Percentiles rank a stretch among this genome's conserved stretches.
Conservation (phyloP, 2,113 vertebrate genomes). For the Phaetusa simplex region DNA sequence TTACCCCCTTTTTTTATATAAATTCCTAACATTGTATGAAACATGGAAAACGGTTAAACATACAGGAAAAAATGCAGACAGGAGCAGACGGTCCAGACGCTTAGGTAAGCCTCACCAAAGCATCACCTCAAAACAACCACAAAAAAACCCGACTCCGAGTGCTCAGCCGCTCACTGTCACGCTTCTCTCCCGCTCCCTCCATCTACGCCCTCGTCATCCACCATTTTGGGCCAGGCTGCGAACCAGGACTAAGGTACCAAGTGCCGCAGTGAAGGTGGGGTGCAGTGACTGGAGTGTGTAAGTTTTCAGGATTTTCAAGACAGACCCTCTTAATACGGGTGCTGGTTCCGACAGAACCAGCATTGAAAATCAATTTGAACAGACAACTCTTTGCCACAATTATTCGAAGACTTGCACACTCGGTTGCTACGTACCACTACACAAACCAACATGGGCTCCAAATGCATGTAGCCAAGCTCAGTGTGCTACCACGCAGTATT, state of each 20-base stretch:
- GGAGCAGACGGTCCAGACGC: background rate
- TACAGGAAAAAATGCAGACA: background rate
- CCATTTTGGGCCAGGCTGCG: background rate
- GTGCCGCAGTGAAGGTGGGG: background rate
- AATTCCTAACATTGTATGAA: background rate
- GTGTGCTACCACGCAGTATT: background rate
- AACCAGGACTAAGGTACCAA: background rate
- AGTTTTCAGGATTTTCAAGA: background rate
- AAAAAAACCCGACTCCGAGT: too few species aligned
- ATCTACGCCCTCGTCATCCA: accelerated
- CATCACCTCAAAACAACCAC: background rate
- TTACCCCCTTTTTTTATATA: too few species aligned
- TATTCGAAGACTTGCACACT: background rate
- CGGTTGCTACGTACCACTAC: accelerated
- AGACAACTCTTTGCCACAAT: accelerated
- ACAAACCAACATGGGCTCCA: background rate
- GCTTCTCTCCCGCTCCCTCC: background rate
- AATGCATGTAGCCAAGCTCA: background rate
- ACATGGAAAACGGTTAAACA: background rate
- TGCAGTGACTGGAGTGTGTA: accelerated
- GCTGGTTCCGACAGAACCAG: background rate
- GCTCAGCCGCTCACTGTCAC: accelerated
- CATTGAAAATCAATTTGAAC: accelerated
- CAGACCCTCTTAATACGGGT: background rate
- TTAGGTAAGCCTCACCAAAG: background rate